Evolutionary conservation across 2,113 vertebrate genomes (phyloP).

Genomic region (Echinops telfairi): DNA sequence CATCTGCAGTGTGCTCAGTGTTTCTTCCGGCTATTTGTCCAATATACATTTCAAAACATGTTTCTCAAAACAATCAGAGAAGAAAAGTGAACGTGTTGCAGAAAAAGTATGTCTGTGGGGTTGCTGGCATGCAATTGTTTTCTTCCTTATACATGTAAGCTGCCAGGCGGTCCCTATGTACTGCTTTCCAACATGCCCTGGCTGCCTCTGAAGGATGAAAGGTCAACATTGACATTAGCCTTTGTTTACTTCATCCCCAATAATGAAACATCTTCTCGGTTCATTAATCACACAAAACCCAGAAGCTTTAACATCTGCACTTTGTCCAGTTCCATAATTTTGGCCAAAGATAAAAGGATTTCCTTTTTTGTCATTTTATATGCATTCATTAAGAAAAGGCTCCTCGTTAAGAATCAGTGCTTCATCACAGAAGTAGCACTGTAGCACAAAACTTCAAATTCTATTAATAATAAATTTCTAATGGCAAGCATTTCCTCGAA

Average conservation of each 20-base stretch:
- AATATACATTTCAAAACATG: constrained; percentile 27
- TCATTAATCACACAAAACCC: constrained; percentile 43
- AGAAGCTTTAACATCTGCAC: constrained; percentile 53
- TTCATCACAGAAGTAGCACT: constrained; percentile 6
- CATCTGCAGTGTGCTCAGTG: constrained; percentile 14
- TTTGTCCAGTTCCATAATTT: constrained; percentile 37
- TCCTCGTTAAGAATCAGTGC: neutral
- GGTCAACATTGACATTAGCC: neutral
- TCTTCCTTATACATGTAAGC: neutral
- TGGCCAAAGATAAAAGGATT: constrained; percentile 60
- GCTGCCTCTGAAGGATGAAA: constrained; percentile 8
- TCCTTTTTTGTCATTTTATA: constrained; percentile 52
- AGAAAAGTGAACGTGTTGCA: constrained; percentile 1
- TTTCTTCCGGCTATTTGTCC: constrained; percentile 1
- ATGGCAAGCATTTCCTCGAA: neutral
- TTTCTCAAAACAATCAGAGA: neutral
- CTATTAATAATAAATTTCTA: neutral
- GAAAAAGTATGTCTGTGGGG: constrained; percentile 5
- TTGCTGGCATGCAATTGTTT: neutral
- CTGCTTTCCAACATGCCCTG: neutral
- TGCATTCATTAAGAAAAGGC: constrained; percentile 42
- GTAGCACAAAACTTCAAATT: neutral
- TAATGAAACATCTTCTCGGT: constrained; percentile 25
- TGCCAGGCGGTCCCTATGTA: neutral
- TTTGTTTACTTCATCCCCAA: constrained; percentile 17